These are phyloP conservation scores for Papilio polyxenes DNA, from an alignment of 1,140 invertebrate genomes.

Conservation along the genomic window DNA sequence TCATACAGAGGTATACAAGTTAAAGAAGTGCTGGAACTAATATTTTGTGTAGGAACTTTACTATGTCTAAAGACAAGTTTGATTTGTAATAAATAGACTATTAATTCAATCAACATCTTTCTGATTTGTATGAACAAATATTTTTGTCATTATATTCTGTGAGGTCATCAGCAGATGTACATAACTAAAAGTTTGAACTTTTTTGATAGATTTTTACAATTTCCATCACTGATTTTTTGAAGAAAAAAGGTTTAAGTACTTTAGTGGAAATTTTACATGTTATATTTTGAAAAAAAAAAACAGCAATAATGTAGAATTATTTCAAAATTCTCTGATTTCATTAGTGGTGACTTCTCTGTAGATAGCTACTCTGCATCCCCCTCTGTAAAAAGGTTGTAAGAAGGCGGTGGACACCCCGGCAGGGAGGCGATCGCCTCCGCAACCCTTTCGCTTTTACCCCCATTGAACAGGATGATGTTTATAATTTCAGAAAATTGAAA, in stretches of 20 bases:
- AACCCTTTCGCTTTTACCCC: constrained; percentile 80
- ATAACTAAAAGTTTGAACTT: too few relatives aligned
- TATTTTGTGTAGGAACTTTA: too few relatives aligned
- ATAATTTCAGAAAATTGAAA: constrained; percentile 49
- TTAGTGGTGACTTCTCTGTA: constrained; percentile 54
- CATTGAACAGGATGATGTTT: constrained; percentile 66
- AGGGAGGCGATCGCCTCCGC: constrained; percentile 73
- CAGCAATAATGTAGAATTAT: background rate
- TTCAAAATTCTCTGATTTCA: background rate
- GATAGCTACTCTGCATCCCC: constrained; percentile 69
- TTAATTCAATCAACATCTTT: too few relatives aligned
- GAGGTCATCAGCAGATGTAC: too few relatives aligned
- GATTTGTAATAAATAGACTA: too few relatives aligned
- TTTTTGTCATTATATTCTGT: too few relatives aligned
- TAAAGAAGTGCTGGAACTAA: too few relatives aligned
- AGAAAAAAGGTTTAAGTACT: background rate
- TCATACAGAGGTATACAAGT: too few relatives aligned
- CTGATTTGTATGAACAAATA: too few relatives aligned
- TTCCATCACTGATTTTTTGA: background rate
- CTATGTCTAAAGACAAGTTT: too few relatives aligned
- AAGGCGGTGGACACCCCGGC: constrained; percentile 76
- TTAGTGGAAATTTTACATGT: background rate
- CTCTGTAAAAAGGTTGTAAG: constrained; percentile 80
- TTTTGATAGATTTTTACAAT: too few relatives aligned
- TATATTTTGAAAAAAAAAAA: background rate